Percentiles rank a stretch among this genome's conserved stretches.
These are phyloP conservation scores for Catocala nupta DNA, from an alignment of 2,888 invertebrate genomes.

Conservation along the genomic window DNA sequence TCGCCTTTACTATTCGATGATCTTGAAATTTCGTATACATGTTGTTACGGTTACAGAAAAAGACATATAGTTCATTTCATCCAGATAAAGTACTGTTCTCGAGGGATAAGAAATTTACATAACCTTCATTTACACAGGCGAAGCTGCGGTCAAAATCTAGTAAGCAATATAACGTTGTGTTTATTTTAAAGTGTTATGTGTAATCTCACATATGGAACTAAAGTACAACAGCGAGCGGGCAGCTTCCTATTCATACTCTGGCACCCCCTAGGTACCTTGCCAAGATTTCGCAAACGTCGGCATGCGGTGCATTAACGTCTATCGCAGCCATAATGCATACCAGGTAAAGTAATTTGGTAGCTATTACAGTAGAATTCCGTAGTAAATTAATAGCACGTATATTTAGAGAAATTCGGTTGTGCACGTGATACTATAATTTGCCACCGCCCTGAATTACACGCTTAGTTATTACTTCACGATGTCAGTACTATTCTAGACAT, in stretches of 20 bases:
- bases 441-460: not conserved
- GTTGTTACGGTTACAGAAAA: too few relatives aligned
- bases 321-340: slow-evolving; percentile 3
- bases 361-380: slow-evolving; percentile 12
- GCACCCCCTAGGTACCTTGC: not conserved
- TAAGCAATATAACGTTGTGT: too few relatives aligned
- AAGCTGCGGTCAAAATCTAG: too few relatives aligned
- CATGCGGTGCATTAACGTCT: slow-evolving; percentile 1
- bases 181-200: too few relatives aligned
- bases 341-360: slow-evolving; percentile 20
- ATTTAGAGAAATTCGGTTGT: not conserved
- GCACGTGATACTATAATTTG: slow-evolving; percentile 5
- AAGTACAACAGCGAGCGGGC: not conserved
- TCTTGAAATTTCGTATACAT: too few relatives aligned
- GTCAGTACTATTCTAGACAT: not conserved
- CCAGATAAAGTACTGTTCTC: too few relatives aligned
- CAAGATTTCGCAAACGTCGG: slow-evolving; percentile 1
- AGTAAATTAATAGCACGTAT: slow-evolving; percentile 7
- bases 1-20: too few relatives aligned
- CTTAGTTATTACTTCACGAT: not conserved
- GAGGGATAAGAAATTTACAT: too few relatives aligned
- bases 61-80: too few relatives aligned
- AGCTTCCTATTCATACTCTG: not conserved
- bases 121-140: too few relatives aligned
- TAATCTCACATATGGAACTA: not conserved